Base-by-base conservation (phyloP, 1,140 invertebrate species). In the Cydia fagiglandana region DNA sequence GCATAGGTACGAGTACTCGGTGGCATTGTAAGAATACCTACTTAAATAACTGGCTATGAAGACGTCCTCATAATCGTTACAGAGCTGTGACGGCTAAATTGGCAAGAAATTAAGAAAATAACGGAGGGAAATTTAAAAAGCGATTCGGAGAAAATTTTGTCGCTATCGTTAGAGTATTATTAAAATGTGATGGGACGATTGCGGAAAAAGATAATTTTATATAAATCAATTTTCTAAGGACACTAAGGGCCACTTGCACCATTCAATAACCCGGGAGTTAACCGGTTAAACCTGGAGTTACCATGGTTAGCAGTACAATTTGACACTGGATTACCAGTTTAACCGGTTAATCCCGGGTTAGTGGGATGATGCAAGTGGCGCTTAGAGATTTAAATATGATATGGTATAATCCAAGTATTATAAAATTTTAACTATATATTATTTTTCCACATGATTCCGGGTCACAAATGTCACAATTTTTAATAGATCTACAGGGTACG, bases 21-120 rank as follows among this genome's bases (percentile, higher is more conserved):
- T n/a, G 17, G 66, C 66, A 41, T n/a, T 70, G 66, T 70, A 70
- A 38, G 15, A 13, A 38, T 70, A 70, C 24, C 17, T 38, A 41
- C 24, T 41, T 38, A 41, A 38, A 70, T 70, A 38, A 70, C 66
- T 70, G 66, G 30, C 66, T 41, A 70, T 41, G 66, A 38, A 34
- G 30, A 70, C 34, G 66, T 24, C 38, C 12, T 45, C 66, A 70
- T 70, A 70, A 70, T 70, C 66, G 17, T 70, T 70, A 70, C 66
- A 70, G 66, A 70, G 66, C 34, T 45, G 66, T 70, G 66, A 70
- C 15, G 66, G 34, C 0, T 17, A 70, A 45, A 70, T 70, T 70
- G 38, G 38, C 34, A 38, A 24, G 66, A 70, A 70, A 70, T 70
- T 70, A 45, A 70, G 38, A 70, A 70, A 70, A 70, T 70, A 41